These are phyloP conservation scores for Chelidonichthys spinosus DNA, from an alignment of 2,797 vertebrate species.

Conservation along the genomic window DNA sequence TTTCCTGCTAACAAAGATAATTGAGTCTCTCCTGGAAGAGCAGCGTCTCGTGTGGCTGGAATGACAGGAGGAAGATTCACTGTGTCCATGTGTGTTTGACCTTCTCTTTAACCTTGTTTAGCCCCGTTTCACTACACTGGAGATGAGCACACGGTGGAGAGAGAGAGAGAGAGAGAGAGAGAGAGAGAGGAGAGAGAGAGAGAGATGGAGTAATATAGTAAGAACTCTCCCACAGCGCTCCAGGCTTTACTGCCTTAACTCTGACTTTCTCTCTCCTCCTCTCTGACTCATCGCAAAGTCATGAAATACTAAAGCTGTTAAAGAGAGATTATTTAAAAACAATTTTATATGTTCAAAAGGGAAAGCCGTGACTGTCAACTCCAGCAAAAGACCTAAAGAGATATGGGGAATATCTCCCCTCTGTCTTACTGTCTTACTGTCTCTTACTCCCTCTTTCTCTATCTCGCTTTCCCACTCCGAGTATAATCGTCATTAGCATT, in stretches of 20 bases:
- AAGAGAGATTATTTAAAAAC: slow-evolving; percentile 74
- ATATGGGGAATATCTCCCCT: slow-evolving; percentile 43
- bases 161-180: slow-evolving; percentile 17
- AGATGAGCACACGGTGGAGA: slow-evolving; percentile 42
- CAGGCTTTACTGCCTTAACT: slow-evolving; percentile 60
- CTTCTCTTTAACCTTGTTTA: slow-evolving; percentile 81
- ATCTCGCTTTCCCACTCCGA: slow-evolving; percentile 62
- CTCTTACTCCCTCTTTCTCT: slow-evolving; percentile 64
- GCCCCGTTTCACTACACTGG: slow-evolving; percentile 49
- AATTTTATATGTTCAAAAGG: slow-evolving; percentile 58
- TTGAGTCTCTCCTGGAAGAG: slow-evolving; percentile 46
- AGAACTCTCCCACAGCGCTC: slow-evolving; percentile 47
- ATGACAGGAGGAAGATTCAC: slow-evolving; percentile 63
- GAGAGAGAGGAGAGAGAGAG: slow-evolving; percentile 37
- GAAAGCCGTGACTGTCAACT: slow-evolving; percentile 54
- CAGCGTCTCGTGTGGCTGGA: slow-evolving; percentile 40
- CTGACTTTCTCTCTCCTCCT: slow-evolving; percentile 31
- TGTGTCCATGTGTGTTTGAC: slow-evolving; percentile 68
- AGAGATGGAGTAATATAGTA: slow-evolving; percentile 39
- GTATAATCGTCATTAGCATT: slow-evolving; percentile 82
- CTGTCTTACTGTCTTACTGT: slow-evolving; percentile 64
- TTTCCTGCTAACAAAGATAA: slow-evolving; percentile 49
- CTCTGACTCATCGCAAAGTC: slow-evolving; percentile 74
- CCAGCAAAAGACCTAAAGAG: slow-evolving; percentile 45
- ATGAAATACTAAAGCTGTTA: slow-evolving; percentile 69